Base-by-base conservation (phyloP, 2,797 vertebrate species). In the Molossus molossus region DNA sequence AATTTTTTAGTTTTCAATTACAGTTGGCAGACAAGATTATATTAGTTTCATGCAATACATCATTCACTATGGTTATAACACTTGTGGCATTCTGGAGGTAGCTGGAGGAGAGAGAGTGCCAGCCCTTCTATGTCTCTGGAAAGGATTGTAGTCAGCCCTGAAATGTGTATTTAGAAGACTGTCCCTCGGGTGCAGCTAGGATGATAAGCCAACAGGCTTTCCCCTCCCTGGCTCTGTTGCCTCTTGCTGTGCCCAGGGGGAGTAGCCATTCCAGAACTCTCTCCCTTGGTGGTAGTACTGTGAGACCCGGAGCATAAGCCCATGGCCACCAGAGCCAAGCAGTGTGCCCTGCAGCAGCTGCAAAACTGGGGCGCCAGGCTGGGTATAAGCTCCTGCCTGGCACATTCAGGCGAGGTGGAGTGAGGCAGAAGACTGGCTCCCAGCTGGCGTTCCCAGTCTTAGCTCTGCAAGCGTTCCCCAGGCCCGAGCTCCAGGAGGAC, bases 341-440 rank as follows among this genome's bases (percentile, higher is more conserved):
- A 18, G 33, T 6, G 33, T 20, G 14, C 55, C 23, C n/a, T 17
- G 55, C 14, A n/a, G 13, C 27, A 53, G 75, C 67, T 23, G 1
- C 37, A 29, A 48, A 48, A 55, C 5, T 40, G 45, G 18, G 75
- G 21, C 21, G 25, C 27, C 15, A 45, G 57, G 20, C 27, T 27
- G 48, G 67, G 9, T 10, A n/a, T 45, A 55, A 57, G 27, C 3
- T 20, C 33, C 11, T 55, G 55, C 48, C 23, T 5, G 15, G 9
- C 15, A 67, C 12, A 3, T 1, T 9, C 0, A 4, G 1, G 69
- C 0, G 1, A 65, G 58, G 9, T 9, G 12, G 8, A 1, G 29
- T 9, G n/a, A 58, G 33, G 21, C 48, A 15, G 67, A 65, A 6
- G 67, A 15, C 9, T 17, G 27, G 58, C 3, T 6, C 8, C 18